phyloP scores from a whole-genome alignment of 2,888 invertebrate genomes.

The Helleia helle region DNA sequence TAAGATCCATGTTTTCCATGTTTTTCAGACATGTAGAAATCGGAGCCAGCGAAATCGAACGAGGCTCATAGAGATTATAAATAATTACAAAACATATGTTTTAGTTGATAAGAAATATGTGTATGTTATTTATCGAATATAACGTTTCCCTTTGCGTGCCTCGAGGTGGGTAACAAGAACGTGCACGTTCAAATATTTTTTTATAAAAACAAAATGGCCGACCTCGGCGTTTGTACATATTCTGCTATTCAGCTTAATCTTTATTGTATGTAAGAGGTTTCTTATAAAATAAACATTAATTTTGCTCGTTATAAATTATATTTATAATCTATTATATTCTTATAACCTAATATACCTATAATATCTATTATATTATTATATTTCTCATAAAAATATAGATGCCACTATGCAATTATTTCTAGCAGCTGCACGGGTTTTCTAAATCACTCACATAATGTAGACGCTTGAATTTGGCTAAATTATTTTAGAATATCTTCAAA shows the following conservation, averaged over 20 bases:
- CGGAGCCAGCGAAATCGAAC: conserved; percentile 6
- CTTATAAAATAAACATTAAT: conserved; percentile 2
- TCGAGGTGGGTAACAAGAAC: conserved; percentile 3
- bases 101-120: conserved; percentile 1
- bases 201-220: conserved; percentile 3
- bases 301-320: background rate
- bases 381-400: background rate
- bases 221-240: conserved; percentile 2
- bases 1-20: conserved; percentile 9
- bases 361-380: background rate
- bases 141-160: conserved; percentile 3
- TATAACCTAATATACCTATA: background rate
- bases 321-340: background rate
- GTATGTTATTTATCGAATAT: conserved; percentile 3
- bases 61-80: background rate
- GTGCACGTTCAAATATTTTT: background rate
- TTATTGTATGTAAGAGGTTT: background rate
- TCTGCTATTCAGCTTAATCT: background rate
- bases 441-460: background rate
- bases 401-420: background rate
- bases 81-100: conserved; percentile 4
- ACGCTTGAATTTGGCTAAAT: conserved; percentile 4
- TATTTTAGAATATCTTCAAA: background rate
- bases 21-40: conserved; percentile 12
- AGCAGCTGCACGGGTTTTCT: conserved; percentile 3